Percentiles rank a stretch among this genome's conserved stretches.
These are phyloP conservation scores for Laupala kohalensis DNA, from an alignment of 1,140 invertebrate genomes.

Conservation along the genomic window DNA sequence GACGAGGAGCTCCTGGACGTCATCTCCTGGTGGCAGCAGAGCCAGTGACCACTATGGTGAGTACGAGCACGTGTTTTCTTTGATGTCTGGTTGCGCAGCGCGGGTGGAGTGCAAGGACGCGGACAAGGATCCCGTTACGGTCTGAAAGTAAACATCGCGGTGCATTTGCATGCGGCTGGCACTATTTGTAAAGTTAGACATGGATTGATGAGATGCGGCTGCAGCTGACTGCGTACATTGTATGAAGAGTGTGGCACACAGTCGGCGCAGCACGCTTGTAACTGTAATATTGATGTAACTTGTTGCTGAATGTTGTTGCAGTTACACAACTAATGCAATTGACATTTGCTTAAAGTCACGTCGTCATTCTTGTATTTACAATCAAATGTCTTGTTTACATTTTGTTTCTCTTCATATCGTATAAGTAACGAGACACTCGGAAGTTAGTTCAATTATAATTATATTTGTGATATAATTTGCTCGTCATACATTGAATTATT, in stretches of 20 bases:
- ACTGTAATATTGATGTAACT: background rate
- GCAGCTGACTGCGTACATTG: background rate
- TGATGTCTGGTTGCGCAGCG: background rate
- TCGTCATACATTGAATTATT: no score
- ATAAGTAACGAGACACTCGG: no score
- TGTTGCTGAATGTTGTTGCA: no score
- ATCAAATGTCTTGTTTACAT: no score
- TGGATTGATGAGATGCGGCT: background rate
- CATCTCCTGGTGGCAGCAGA: constrained; percentile 73
- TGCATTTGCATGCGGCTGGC: background rate
- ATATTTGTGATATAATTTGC: no score
- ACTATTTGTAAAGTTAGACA: background rate
- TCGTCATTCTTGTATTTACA: no score
- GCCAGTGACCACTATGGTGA: constrained; percentile 26
- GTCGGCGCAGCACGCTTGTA: background rate
- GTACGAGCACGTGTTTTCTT: background rate
- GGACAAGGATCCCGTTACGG: background rate
- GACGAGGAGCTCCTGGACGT: constrained; percentile 83
- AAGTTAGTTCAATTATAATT: no score
- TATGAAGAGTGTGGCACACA: background rate
- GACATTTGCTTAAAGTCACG: no score
- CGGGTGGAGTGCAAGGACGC: background rate
- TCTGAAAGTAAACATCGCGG: background rate
- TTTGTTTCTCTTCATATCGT: no score
- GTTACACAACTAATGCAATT: background rate